Conservation (phyloP, 1,140 invertebrate species). For the Aphelinus certus region DNA sequence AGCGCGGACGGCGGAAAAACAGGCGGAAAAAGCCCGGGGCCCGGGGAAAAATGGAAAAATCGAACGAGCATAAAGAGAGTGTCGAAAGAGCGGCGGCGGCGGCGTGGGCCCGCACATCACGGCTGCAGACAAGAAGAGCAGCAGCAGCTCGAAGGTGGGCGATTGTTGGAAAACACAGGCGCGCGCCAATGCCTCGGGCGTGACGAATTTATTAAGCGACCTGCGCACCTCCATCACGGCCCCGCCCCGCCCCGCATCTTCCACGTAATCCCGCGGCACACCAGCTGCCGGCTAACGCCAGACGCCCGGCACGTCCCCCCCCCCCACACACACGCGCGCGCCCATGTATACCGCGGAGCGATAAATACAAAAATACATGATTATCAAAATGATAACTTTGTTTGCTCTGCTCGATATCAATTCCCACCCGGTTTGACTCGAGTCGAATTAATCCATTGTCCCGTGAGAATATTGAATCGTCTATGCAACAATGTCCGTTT, state of each 20-base stretch:
- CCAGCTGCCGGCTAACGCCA: not conserved
- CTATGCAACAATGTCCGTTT: too few species aligned
- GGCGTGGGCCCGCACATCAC: too few species aligned
- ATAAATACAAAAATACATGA: not conserved
- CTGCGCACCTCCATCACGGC: conserved; percentile 31
- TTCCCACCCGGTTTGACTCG: too few species aligned
- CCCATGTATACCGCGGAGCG: not conserved
- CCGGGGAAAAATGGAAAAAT: too few species aligned
- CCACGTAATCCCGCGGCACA: conserved; percentile 23
- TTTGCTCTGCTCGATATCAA: too few species aligned
- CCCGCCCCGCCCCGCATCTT: not conserved
- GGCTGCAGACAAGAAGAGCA: not conserved
- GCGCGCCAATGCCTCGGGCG: conserved; percentile 26
- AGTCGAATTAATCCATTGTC: too few species aligned
- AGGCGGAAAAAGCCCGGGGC: too few species aligned
- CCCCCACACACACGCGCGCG: too few species aligned
- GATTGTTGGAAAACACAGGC: conserved; percentile 35
- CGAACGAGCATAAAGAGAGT: conserved; percentile 10
- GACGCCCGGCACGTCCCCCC: too few species aligned
- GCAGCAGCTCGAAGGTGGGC: conserved; percentile 22
- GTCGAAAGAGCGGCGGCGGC: conserved; percentile 1
- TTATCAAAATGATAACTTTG: not conserved
- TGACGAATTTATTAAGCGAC: conserved; percentile 50
- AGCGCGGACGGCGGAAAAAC: too few species aligned
- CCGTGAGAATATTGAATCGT: too few species aligned